A percentile compares a stretch with the other conserved stretches of the same genome.
Conservation (phyloP, 2,888 invertebrate species). For the Bimastos eiseni region DNA sequence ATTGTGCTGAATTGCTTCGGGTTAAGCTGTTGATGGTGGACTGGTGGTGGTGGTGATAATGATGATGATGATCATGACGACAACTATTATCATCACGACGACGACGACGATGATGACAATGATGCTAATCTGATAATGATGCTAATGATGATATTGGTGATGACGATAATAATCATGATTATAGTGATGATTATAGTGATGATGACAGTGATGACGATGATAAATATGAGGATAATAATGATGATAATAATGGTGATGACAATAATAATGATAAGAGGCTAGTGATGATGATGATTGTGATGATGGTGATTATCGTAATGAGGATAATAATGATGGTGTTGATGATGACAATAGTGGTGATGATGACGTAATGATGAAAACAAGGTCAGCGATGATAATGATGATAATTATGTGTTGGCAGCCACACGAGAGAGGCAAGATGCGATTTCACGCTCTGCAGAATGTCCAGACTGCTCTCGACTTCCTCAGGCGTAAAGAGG, state of each 20-base stretch:
- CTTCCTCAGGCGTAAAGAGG: conserved; percentile 74
- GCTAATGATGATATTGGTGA: background rate
- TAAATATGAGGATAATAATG: background rate
- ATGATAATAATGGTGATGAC: background rate
- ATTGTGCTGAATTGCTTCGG: background rate
- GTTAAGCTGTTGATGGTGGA: conserved; percentile 21
- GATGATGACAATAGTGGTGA: conserved; percentile 23
- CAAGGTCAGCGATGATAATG: background rate
- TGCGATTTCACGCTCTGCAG: conserved; percentile 97
- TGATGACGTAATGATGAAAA: no score
- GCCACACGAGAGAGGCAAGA: conserved; percentile 95
- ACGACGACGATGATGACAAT: background rate
- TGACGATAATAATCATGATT: conserved; percentile 16
- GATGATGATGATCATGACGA: conserved; percentile 29
- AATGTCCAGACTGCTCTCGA: conserved; percentile 97
- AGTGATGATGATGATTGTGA: conserved; percentile 21
- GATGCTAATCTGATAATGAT: background rate
- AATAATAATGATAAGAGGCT: background rate
- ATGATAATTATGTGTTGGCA: conserved; percentile 61
- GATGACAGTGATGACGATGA: conserved; percentile 24
- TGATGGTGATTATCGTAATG: background rate
- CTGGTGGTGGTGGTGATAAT: conserved; percentile 2
- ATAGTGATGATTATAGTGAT: conserved; percentile 25
- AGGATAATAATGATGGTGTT: conserved; percentile 27
- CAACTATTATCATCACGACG: background rate